Conservation (phyloP, 2,888 invertebrate species). For the Eurytoma californica region DNA sequence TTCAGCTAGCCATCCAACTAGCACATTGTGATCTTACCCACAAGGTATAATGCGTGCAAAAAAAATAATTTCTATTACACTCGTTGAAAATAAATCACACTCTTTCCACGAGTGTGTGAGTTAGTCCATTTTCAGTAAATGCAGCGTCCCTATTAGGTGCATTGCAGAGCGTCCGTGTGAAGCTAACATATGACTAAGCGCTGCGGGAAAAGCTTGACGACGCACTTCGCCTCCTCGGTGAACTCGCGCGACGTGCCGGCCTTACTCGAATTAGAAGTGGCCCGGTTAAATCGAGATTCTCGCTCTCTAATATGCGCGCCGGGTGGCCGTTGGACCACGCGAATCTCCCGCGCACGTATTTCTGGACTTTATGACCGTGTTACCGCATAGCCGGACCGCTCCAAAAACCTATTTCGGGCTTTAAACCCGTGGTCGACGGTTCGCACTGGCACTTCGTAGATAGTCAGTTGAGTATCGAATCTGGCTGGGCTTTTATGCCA, state of each 20-base stretch:
- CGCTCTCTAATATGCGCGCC: slow-evolving; percentile 20
- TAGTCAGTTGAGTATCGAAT: no score
- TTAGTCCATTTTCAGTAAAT: background rate
- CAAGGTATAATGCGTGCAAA: no score
- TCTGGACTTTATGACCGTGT: slow-evolving; percentile 57
- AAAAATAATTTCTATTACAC: no score
- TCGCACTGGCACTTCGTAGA: no score
- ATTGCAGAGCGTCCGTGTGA: background rate
- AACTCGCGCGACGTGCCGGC: slow-evolving; percentile 5
- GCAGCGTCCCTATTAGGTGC: background rate
- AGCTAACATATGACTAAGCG: background rate
- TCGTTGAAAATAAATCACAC: background rate
- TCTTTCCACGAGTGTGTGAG: background rate
- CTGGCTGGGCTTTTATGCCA: background rate
- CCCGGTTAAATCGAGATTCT: slow-evolving; percentile 45
- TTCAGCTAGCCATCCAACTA: no score
- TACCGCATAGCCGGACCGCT: slow-evolving; percentile 37
- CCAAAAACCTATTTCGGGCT: slow-evolving; percentile 55
- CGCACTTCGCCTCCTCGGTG: slow-evolving; percentile 21
- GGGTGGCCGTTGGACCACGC: no score
- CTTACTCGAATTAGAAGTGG: slow-evolving; percentile 54
- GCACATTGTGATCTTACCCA: no score
- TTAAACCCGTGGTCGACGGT: no score
- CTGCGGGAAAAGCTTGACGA: slow-evolving; percentile 18
- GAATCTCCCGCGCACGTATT: slow-evolving; percentile 31